These are phyloP conservation scores for Marmota monax DNA, from an alignment of 2,113 vertebrate species.

Conservation along the genomic window DNA sequence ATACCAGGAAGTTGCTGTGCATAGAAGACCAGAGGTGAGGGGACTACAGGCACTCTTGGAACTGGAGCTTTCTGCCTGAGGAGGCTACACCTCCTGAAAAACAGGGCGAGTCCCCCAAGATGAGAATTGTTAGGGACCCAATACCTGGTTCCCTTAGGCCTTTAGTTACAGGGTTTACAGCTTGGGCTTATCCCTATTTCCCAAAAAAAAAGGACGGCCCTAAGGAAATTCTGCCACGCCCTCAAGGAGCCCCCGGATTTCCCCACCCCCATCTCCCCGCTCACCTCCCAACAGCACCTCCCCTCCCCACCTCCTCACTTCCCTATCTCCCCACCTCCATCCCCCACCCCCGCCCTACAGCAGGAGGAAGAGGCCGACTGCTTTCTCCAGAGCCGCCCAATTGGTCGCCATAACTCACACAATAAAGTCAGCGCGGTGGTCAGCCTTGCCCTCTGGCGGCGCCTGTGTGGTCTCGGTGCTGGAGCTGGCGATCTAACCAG, in stretches of 20 bases:
- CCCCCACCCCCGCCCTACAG: not conserved
- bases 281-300: not conserved
- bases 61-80: not conserved
- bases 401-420: conserved; percentile 89
- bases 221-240: conserved; percentile 35
- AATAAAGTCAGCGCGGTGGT: conserved; percentile 88
- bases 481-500: conserved; percentile 84
- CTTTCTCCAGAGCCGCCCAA: conserved; percentile 84
- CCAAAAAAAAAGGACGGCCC: not conserved
- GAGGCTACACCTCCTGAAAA: not conserved
- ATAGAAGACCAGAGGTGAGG: not conserved
- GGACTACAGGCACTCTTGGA: not conserved
- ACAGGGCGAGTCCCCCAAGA: not conserved
- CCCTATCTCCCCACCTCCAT: not conserved
- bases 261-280: not conserved
- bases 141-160: not conserved
- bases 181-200: not conserved
- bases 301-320: too few species aligned
- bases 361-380: conserved; percentile 71
- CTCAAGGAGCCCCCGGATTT: not conserved
- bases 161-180: not conserved
- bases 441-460: conserved; percentile 88
- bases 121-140: not conserved
- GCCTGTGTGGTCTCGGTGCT: conserved; percentile 87
- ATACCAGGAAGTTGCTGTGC: not conserved